These are phyloP conservation scores for Chaetops frenatus DNA, from an alignment of 2,113 vertebrate genomes.

Conservation along the genomic window DNA sequence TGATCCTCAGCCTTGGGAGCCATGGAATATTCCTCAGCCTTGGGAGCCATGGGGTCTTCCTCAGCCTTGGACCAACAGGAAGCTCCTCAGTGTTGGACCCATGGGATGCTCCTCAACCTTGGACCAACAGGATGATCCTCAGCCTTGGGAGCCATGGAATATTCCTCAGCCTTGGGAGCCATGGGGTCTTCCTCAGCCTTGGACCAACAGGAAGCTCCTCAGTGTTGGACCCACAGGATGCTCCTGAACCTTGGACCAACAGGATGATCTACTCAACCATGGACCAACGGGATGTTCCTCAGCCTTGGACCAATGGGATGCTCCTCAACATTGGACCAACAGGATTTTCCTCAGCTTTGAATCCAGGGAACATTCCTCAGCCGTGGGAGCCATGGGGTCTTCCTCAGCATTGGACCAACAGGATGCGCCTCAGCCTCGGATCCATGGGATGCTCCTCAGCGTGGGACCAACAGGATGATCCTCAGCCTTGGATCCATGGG, in stretches of 20 bases:
- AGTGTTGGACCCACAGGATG: rapidly evolving
- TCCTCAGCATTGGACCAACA: rapidly evolving
- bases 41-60: rapidly evolving
- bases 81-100: rapidly evolving
- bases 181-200: rapidly evolving
- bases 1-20: not conserved
- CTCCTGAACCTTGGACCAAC: rapidly evolving
- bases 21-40: rapidly evolving
- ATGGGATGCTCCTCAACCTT: rapidly evolving
- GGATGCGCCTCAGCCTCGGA: rapidly evolving
- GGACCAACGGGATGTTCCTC: too few relatives aligned
- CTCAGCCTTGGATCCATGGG: rapidly evolving
- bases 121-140: not conserved
- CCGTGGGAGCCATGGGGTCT: rapidly evolving
- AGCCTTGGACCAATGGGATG: rapidly evolving
- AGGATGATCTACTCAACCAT: rapidly evolving
- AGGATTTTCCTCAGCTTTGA: not conserved
- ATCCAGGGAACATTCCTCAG: rapidly evolving
- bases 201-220: rapidly evolving
- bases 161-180: rapidly evolving
- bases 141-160: not conserved
- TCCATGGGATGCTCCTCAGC: rapidly evolving
- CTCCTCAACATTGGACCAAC: rapidly evolving
- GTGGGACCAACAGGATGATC: rapidly evolving
- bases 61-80: not conserved